Base-by-base conservation (phyloP, 30 jellyfish, hydroid and myxozoan genomes). In the Cassiopea andromeda region DNA sequence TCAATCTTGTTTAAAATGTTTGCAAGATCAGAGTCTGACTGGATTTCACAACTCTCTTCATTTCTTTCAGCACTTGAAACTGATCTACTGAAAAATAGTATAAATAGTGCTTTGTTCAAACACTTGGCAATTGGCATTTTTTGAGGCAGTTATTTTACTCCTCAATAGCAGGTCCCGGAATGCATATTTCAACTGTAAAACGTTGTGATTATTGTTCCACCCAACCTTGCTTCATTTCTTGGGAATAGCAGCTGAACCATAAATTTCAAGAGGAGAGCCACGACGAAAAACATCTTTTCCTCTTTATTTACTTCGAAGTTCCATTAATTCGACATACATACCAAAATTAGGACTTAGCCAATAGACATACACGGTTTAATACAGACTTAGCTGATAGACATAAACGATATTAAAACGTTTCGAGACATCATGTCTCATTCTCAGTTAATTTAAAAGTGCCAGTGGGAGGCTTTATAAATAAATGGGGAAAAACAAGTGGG, bases 141-240 rank as follows among this genome's bases (percentile, higher is more conserved):
- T 38, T 81, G 90, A 81, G n/a, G 81, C 90, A 1, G 90, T 81
- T 82, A 59, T 67, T 81, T 59, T 81, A 67, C 60, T 81, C 60
- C 81, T 49, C 81, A 57, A 50, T 50, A 81, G 83, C 84, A 81
- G 46, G 4, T 46, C 60, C 27, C 90, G 84, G 68, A 81, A 50
- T n/a, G 90, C 90, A 46, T 81, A 81, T 81, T 81, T 81, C 44
- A 81, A 38, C 81, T 81, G 90, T 45, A 81, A 27, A n/a, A 67
- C 90, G 60, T 81, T 57, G n/a, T 84, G 90, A 2, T 78, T 78
- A 78, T 78, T 78, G 77, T 78, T 78, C 88, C 88, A 78, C 9
- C 46, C 90, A 59, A 66, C 43, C 44, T 59, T 66, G 74, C 61
- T n/a, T 54, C 81, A 48, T 7, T n/a, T 81, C 15, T 48, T 27